phyloP scores from a whole-genome alignment of 2,888 invertebrate species.

The Ametastegia equiseti region DNA sequence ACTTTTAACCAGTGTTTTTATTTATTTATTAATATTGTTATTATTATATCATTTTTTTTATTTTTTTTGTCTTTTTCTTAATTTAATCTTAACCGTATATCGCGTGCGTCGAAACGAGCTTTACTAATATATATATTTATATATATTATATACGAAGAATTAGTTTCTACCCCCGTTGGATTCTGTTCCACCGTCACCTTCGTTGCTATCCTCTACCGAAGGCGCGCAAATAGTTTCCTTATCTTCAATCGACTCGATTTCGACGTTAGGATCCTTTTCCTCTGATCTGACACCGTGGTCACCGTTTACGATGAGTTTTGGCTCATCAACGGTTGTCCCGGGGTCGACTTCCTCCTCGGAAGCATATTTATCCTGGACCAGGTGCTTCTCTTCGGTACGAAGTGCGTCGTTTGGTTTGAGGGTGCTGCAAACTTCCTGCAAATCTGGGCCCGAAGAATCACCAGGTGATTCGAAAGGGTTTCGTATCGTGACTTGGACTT shows the following conservation, averaged over 20 bases:
- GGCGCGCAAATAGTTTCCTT: slow-evolving; percentile 47
- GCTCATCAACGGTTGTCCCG: neutral
- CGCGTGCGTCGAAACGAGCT: slow-evolving; percentile 51
- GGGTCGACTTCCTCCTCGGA: slow-evolving; percentile 31
- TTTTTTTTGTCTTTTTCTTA: slow-evolving; percentile 32
- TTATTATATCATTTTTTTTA: slow-evolving; percentile 58
- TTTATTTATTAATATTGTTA: slow-evolving; percentile 52
- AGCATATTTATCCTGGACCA: neutral
- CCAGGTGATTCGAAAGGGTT: slow-evolving; percentile 15
- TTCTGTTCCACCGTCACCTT: slow-evolving; percentile 59
- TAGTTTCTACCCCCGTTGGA: slow-evolving; percentile 39
- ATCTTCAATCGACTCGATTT: slow-evolving; percentile 40
- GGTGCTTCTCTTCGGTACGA: neutral
- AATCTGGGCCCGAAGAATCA: slow-evolving; percentile 20
- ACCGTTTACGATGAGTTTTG: slow-evolving; percentile 13
- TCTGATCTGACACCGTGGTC: slow-evolving; percentile 41
- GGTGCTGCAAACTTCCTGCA: neutral
- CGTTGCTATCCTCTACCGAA: slow-evolving; percentile 52
- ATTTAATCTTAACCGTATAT: slow-evolving; percentile 49
- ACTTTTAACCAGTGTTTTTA: slow-evolving; percentile 32
- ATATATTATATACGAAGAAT: slow-evolving; percentile 35
- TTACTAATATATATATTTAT: neutral
- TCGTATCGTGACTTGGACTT: slow-evolving; percentile 50
- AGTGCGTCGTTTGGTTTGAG: neutral
- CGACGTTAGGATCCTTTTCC: slow-evolving; percentile 32